Percentiles rank a stretch among this genome's conserved stretches.
Conservation (phyloP, 2,797 vertebrate genomes). For the Gorsachius magnificus region DNA sequence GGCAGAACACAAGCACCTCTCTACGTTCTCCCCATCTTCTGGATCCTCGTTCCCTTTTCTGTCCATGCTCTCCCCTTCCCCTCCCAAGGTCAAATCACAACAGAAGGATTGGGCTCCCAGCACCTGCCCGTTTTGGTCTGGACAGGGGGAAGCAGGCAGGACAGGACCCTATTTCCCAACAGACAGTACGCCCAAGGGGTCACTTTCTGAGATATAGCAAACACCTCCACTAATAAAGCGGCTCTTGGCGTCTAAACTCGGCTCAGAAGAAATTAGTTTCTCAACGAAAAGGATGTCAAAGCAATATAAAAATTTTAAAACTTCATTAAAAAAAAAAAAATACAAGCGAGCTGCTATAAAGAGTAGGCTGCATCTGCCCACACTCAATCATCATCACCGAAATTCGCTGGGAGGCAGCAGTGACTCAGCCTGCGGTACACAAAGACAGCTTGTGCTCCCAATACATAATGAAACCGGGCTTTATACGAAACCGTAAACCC, state of each 20-base stretch:
- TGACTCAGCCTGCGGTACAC: constrained; percentile 50
- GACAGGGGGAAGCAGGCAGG: background rate
- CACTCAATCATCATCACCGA: background rate
- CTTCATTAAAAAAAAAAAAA: constrained; percentile 3
- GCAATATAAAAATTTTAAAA: background rate
- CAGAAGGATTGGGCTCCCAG: background rate
- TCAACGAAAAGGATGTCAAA: constrained; percentile 34
- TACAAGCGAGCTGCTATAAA: background rate
- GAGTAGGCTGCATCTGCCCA: constrained; percentile 53
- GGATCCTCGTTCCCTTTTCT: background rate
- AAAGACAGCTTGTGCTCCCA: background rate
- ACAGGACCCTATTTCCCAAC: background rate
- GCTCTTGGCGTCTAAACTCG: background rate
- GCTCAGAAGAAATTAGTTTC: background rate
- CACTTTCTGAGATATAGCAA: background rate
- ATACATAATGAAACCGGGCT: background rate
- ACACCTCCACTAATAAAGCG: background rate
- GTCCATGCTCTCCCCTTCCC: no score
- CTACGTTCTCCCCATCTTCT: no score
- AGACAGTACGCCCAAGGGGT: background rate
- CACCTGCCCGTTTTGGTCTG: background rate
- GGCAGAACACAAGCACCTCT: background rate
- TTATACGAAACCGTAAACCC: background rate
- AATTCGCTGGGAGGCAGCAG: constrained; percentile 44
- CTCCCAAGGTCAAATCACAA: background rate